Percentiles rank a stretch among this genome's conserved stretches.
Conservation (phyloP, 2,113 vertebrate genomes). For the Rhadina sibilatrix region DNA sequence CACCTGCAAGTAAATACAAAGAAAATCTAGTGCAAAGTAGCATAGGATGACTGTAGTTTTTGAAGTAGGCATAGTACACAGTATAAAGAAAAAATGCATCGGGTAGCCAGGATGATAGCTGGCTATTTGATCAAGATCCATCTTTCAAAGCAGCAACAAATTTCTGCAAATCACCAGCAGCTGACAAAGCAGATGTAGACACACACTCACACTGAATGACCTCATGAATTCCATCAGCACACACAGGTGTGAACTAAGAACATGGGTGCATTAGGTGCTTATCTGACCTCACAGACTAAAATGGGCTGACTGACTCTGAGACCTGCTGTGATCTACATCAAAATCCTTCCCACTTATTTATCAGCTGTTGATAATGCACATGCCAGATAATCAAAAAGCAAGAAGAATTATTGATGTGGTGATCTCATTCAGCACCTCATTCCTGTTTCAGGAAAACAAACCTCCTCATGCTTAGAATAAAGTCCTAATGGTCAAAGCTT, state of each 20-base stretch:
- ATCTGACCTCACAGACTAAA: not conserved
- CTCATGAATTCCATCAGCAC: not conserved
- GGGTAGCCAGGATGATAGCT: not conserved
- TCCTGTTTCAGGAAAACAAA: not conserved
- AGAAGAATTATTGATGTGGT: not conserved
- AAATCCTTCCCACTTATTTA: not conserved
- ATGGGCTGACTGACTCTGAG: not conserved
- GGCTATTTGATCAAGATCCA: not conserved
- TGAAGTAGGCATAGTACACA: rapidly evolving
- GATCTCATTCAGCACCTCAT: not conserved
- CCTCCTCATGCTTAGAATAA: not conserved
- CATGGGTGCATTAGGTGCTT: not conserved
- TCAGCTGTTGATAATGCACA: not conserved
- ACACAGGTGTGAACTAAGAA: not conserved
- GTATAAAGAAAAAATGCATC: not conserved
- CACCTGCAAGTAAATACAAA: constrained; percentile 29
- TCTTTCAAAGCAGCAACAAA: not conserved
- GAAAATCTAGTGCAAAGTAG: not conserved
- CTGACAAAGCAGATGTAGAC: not conserved
- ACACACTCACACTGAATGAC: not conserved
- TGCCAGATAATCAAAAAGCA: not conserved
- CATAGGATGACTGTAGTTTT: not conserved
- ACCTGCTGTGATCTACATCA: not conserved
- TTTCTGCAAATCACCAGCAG: not conserved
- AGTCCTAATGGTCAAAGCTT: not conserved